A percentile compares a stretch with the other conserved stretches of the same genome.
Evolutionary conservation across 2,888 invertebrate genomes (phyloP).

Genomic region (Actias luna): DNA sequence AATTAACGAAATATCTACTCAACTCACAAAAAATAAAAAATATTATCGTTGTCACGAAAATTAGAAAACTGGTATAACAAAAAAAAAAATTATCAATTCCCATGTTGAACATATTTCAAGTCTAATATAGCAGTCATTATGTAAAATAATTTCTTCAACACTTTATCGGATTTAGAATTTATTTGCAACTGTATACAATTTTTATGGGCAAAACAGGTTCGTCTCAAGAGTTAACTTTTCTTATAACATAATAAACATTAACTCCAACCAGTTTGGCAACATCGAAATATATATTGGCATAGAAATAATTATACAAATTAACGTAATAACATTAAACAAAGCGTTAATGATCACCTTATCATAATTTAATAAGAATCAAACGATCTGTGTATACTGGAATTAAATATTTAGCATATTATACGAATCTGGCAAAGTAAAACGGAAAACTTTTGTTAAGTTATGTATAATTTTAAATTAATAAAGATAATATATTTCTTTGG

Average conservation of each 20-base stretch:
- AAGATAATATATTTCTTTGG: too few species aligned
- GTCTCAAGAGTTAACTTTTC: neutral
- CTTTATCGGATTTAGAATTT: neutral
- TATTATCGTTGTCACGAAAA: neutral
- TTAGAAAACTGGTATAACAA: neutral
- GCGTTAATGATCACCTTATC: neutral
- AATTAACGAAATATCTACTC: too few species aligned
- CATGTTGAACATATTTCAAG: neutral
- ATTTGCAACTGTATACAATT: neutral
- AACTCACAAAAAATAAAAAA: neutral
- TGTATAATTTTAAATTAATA: too few species aligned
- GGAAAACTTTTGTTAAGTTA: too few species aligned
- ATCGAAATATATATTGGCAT: neutral
- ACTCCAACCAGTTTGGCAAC: neutral
- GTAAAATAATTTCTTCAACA: slow-evolving; percentile 3
- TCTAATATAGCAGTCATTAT: neutral
- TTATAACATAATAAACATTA: neutral
- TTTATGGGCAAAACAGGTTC: neutral
- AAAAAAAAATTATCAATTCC: neutral
- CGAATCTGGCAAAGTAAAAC: too few species aligned
- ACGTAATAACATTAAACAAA: neutral
- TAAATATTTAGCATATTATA: neutral
- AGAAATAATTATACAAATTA: neutral
- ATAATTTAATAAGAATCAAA: neutral
- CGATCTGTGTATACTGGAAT: neutral